Evolutionary conservation across 1,140 invertebrate species (phyloP).

Genomic region (Drosophila bocki): DNA sequence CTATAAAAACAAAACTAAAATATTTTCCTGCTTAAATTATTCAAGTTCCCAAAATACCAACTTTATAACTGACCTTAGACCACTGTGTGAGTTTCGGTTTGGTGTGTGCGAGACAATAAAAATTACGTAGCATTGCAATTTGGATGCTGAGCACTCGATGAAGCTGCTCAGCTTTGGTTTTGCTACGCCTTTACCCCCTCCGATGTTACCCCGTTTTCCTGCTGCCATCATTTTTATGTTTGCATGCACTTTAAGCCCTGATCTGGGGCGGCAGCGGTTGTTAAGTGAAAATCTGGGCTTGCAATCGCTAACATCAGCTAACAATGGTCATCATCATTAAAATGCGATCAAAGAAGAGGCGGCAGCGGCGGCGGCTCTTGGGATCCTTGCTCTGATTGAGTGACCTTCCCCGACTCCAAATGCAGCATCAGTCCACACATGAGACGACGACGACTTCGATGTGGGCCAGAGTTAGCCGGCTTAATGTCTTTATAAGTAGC

Average conservation of each 20-base stretch:
- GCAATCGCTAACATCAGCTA: constrained; percentile 84
- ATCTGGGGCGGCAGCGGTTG: constrained; percentile 50
- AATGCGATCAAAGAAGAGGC: constrained; percentile 76
- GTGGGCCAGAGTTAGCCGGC: constrained; percentile 64
- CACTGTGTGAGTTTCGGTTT: constrained; percentile 56
- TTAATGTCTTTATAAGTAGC: constrained; percentile 81
- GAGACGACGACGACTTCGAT: constrained; percentile 17
- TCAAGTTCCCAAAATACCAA: neutral
- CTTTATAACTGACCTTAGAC: neutral
- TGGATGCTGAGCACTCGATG: constrained; percentile 55
- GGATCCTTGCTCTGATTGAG: constrained; percentile 63
- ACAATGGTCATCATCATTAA: constrained; percentile 85
- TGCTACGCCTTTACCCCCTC: neutral
- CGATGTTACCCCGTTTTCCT: neutral
- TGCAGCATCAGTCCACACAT: constrained; percentile 2
- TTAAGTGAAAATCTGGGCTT: constrained; percentile 81
- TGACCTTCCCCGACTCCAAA: constrained; percentile 61
- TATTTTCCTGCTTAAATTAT: neutral
- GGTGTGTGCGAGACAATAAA: constrained; percentile 70
- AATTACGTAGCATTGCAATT: constrained; percentile 71
- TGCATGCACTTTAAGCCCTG: constrained; percentile 71
- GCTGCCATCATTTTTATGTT: constrained; percentile 66
- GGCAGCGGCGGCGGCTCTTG: constrained; percentile 14
- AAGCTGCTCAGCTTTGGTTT: constrained; percentile 25
- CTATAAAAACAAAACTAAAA: neutral